phyloP scores from a whole-genome alignment of 2,888 invertebrate genomes.

The Eupeodes luniger region DNA sequence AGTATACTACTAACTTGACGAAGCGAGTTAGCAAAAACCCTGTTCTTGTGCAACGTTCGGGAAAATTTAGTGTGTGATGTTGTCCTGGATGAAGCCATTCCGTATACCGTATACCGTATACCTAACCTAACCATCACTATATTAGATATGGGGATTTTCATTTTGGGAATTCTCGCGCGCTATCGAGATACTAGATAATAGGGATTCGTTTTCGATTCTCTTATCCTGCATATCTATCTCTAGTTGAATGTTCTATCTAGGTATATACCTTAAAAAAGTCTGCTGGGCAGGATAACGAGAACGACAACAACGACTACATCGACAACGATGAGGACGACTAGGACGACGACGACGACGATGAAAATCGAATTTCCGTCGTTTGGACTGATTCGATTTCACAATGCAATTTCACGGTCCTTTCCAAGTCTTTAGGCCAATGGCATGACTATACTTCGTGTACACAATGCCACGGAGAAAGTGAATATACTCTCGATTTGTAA shows the following conservation, averaged over 20 bases:
- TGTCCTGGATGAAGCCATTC: slow-evolving; percentile 44
- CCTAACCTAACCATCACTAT: slow-evolving; percentile 30
- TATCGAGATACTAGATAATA: slow-evolving; percentile 49
- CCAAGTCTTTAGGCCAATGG: slow-evolving; percentile 72
- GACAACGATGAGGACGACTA: not conserved
- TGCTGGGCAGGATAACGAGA: not conserved
- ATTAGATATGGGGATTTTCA: slow-evolving; percentile 69
- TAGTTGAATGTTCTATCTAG: no score
- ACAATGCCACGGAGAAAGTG: slow-evolving; percentile 69
- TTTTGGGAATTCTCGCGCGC: slow-evolving; percentile 71
- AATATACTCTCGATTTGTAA: slow-evolving; percentile 39
- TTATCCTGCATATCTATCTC: not conserved
- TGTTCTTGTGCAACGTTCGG: slow-evolving; percentile 51
- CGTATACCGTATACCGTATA: not conserved
- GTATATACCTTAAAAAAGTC: not conserved
- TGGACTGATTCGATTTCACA: slow-evolving; percentile 84
- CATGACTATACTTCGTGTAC: slow-evolving; percentile 23
- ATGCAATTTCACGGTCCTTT: slow-evolving; percentile 83
- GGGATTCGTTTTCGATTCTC: slow-evolving; percentile 4
- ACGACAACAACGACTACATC: not conserved
- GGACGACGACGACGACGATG: slow-evolving; percentile 66
- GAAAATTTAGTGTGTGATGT: slow-evolving; percentile 41
- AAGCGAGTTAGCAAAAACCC: slow-evolving; percentile 37
- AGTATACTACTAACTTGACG: not conserved
- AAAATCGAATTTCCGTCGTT: slow-evolving; percentile 83